Conservation (phyloP, 2,888 invertebrate species). For the Acanthosoma haemorrhoidale region DNA sequence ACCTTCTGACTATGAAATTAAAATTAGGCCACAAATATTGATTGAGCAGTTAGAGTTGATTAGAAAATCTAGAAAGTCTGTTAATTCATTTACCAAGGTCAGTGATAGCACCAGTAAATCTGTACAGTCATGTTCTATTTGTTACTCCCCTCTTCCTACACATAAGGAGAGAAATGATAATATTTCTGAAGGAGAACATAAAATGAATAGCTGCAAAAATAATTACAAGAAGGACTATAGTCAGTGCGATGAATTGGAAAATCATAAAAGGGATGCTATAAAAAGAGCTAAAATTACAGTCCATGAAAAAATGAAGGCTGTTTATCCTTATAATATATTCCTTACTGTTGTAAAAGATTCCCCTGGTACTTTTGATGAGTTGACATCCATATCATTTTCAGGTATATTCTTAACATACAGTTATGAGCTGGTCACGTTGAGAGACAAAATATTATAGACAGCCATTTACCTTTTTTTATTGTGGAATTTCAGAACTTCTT, state of each 20-base stretch:
- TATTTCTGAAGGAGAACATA: background rate
- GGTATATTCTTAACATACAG: slow-evolving; percentile 48
- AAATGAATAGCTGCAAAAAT: background rate
- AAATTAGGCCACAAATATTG: slow-evolving; percentile 46
- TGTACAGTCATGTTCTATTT: background rate
- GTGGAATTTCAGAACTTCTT: slow-evolving; percentile 61
- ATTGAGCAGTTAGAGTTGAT: slow-evolving; percentile 58
- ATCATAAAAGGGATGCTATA: slow-evolving; percentile 32
- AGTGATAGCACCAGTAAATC: background rate
- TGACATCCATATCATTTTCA: slow-evolving; percentile 63
- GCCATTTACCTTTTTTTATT: too few species aligned
- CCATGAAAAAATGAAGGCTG: slow-evolving; percentile 59
- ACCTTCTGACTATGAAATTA: slow-evolving; percentile 52
- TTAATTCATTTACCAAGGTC: background rate
- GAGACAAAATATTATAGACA: too few species aligned
- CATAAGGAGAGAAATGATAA: too few species aligned
- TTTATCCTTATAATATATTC: slow-evolving; percentile 70
- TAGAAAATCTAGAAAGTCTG: slow-evolving; percentile 40
- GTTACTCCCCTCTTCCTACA: background rate
- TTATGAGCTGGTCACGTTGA: too few species aligned
- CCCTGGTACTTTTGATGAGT: slow-evolving; percentile 58
- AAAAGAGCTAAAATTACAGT: slow-evolving; percentile 50
- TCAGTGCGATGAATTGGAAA: slow-evolving; percentile 18
- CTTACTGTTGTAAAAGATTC: slow-evolving; percentile 65
- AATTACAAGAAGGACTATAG: background rate